Conservation (phyloP, 2,888 invertebrate genomes). For the Microctonus hyperodae region DNA sequence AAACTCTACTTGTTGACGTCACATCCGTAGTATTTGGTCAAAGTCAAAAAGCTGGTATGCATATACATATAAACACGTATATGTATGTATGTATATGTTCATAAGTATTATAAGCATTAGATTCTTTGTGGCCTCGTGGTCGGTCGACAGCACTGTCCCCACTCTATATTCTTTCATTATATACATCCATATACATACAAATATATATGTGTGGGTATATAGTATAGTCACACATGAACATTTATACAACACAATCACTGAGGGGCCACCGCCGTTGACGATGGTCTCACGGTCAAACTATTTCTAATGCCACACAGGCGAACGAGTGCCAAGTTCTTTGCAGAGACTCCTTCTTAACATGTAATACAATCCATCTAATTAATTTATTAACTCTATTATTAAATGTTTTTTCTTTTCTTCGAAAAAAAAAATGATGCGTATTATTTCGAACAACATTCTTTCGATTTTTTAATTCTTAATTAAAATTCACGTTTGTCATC, state of each 20-base stretch:
- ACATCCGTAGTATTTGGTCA: slow-evolving; percentile 20
- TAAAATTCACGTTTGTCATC: not conserved
- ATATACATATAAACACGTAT: slow-evolving; percentile 22
- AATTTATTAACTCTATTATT: slow-evolving; percentile 9
- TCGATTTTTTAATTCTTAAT: not conserved
- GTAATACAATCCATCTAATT: not conserved
- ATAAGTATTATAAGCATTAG: slow-evolving; percentile 7
- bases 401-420: not conserved
- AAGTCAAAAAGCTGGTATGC: slow-evolving; percentile 34
- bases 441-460: not conserved
- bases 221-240: not conserved
- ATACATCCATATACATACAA: not conserved
- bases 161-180: not conserved
- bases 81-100: slow-evolving; percentile 8
- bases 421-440: not conserved
- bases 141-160: slow-evolving; percentile 30
- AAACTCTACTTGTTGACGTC: slow-evolving; percentile 11
- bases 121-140: slow-evolving; percentile 20
- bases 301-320: slow-evolving; percentile 49
- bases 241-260: not conserved
- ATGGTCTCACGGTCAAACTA: slow-evolving; percentile 50
- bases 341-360: not conserved
- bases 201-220: not conserved
- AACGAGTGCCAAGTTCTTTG: not conserved
- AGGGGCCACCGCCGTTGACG: slow-evolving; percentile 19